These are phyloP conservation scores for Anolis carolinensis DNA, from an alignment of 2,113 vertebrate genomes.

Conservation along the genomic window DNA sequence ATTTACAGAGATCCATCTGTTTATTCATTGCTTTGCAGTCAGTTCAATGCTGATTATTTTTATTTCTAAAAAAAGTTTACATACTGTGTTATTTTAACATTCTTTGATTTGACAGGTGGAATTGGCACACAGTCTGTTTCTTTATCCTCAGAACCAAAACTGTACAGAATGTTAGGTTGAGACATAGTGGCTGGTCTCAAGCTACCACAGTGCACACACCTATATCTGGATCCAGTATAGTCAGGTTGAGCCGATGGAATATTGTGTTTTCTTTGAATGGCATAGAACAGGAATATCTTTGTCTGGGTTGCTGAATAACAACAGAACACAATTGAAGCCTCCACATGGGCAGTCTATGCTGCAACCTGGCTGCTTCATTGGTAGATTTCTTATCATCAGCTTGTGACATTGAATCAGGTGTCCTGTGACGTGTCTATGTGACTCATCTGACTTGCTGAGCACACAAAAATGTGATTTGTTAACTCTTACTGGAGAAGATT, in stretches of 20 bases:
- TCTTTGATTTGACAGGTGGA: too few species aligned
- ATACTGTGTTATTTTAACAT: too few species aligned
- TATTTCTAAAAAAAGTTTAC: too few species aligned
- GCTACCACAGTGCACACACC: not conserved
- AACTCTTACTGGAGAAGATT: not conserved
- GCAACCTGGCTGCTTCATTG: not conserved
- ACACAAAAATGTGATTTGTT: not conserved
- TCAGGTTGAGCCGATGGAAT: not conserved
- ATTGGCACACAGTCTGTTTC: not conserved
- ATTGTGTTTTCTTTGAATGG: not conserved
- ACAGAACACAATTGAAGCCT: not conserved
- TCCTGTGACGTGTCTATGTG: not conserved
- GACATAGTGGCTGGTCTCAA: too few species aligned
- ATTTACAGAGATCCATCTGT: too few species aligned
- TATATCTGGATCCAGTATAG: not conserved
- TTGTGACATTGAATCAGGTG: not conserved
- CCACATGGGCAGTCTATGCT: not conserved
- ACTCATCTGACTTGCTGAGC: not conserved
- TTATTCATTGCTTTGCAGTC: too few species aligned
- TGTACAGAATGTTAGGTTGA: not conserved
- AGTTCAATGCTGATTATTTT: too few species aligned
- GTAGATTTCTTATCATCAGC: too few species aligned
- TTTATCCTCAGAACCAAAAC: not conserved
- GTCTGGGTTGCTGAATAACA: not conserved
- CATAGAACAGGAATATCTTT: too few species aligned